Conservation (phyloP, 2,797 vertebrate species). For the Pteropus rufus region DNA sequence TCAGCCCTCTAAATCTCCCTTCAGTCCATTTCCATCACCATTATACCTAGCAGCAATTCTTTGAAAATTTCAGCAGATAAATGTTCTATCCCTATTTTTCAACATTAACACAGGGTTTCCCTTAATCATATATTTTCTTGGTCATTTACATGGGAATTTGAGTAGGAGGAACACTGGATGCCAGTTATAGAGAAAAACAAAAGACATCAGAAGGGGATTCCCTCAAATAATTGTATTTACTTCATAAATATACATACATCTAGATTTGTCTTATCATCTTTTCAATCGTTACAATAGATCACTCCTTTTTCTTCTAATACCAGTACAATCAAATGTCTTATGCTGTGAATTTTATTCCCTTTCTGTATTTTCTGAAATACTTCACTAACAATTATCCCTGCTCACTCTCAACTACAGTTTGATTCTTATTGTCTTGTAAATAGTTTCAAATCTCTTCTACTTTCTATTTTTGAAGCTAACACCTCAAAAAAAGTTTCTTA, state of each 20-base stretch:
- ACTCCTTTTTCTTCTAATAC: background rate
- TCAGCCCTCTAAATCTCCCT: background rate
- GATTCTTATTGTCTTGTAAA: background rate
- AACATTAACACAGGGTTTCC: background rate
- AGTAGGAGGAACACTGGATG: background rate
- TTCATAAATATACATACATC: background rate
- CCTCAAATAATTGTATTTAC: background rate
- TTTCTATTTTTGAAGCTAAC: background rate
- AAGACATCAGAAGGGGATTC: background rate
- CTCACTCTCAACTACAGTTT: background rate
- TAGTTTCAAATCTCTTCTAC: background rate
- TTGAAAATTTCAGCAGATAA: background rate
- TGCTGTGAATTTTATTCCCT: background rate
- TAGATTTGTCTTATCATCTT: background rate
- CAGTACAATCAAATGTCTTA: background rate
- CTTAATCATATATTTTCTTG: background rate
- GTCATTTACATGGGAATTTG: background rate
- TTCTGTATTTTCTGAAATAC: background rate
- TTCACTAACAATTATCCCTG: background rate
- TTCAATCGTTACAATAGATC: background rate
- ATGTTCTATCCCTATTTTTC: background rate
- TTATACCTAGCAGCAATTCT: background rate
- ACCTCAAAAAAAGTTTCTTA: background rate
- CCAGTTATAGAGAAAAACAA: background rate
- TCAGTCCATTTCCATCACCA: background rate